Base-by-base conservation (phyloP, 2,113 vertebrate genomes). In the Hydropotes inermis region DNA sequence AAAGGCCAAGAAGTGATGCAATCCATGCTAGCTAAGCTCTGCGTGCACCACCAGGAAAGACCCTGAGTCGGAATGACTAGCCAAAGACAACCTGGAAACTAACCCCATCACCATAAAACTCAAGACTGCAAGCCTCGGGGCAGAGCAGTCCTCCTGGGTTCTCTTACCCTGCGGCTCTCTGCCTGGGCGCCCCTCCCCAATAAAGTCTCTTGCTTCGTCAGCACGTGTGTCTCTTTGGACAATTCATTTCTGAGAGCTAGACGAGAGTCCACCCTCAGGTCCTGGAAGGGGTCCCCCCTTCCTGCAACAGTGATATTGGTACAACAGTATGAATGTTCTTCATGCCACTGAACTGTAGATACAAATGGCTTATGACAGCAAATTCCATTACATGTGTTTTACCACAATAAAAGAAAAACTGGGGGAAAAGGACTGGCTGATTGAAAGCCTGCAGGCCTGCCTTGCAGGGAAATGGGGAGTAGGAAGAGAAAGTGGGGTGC, bases 101-200 rank as follows among this genome's bases (percentile, higher is more conserved):
- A 76, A 43, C 23, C 70, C 21, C 36, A 43, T 27, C 70, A 43
- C 23, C 70, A 43, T 14, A 76, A 27, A 43, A 7, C 23, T 36
- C 1, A 1, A 43, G 70, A 76, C 36, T 27, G 23, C 6, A 0
- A 27, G 23, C 36, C 6, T 0, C 3, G 4, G 19, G 67, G 39
- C 70, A 43, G 36, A 76, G 70, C 11, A 27, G 36, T 27, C 70
- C 36, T 43, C 21, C 70, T 43, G 70, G 70, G 36, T 43, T 76
- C 36, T 23, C 36, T 27, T 43, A 19, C 23, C 70, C 36, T 2
- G 6, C 36, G 14, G 36, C 70, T 27, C 70, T 43, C 70, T 0
- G 1, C 70, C 36, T 0, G 19, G 36, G 39, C 0, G 1, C 70
- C 70, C 36, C 36, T 74, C 6, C 36, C 23, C 70, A 27, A 1